Evolutionary conservation across 2,797 vertebrate species (phyloP).

Genomic region (Smutsia gigantea): DNA sequence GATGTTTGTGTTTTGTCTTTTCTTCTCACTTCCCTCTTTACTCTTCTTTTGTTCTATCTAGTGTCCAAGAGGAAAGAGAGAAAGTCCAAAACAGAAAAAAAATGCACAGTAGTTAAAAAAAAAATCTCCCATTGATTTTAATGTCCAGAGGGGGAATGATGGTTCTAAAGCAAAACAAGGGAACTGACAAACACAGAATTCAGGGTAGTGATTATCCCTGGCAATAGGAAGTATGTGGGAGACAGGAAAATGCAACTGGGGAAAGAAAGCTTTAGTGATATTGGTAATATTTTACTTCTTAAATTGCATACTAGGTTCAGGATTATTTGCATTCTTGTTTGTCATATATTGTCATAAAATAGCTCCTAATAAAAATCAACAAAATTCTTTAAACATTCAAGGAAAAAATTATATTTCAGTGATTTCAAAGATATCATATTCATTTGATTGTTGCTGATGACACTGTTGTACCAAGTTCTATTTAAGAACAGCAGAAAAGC

Average conservation of each 20-base stretch:
- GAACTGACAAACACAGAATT: neutral
- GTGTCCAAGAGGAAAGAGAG: neutral
- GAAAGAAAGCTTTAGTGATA: neutral
- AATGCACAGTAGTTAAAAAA: neutral
- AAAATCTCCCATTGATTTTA: neutral
- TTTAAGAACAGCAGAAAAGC: neutral
- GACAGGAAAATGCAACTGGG: neutral
- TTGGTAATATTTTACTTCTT: constrained; percentile 29
- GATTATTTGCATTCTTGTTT: neutral
- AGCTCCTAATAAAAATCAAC: constrained; percentile 22
- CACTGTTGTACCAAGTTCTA: neutral
- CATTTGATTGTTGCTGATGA: neutral
- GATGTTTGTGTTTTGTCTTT: neutral
- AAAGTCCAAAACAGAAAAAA: neutral
- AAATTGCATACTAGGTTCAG: neutral
- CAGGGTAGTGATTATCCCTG: neutral
- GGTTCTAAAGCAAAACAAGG: constrained; percentile 27
- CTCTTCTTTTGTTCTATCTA: neutral
- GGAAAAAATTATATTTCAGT: constrained; percentile 5
- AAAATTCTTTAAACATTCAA: constrained; percentile 9
- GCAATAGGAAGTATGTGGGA: neutral
- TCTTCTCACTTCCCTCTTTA: neutral
- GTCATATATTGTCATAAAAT: neutral
- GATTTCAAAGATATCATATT: constrained; percentile 29
- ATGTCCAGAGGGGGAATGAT: neutral